Conservation (phyloP, 2,888 invertebrate genomes). For the Nemapogon koenigi region DNA sequence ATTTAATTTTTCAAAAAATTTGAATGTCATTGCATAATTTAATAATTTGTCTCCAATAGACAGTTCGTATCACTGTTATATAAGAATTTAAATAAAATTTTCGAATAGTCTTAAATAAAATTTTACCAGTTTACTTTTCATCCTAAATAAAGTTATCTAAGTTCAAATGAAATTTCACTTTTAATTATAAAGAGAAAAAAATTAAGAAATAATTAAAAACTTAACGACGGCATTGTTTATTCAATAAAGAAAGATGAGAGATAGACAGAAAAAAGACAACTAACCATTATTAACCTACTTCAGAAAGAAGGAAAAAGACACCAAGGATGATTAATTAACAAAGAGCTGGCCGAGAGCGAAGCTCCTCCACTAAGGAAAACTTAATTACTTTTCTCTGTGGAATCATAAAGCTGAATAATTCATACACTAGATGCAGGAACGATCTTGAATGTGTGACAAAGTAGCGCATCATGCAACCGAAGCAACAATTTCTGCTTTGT, state of each 20-base stretch:
- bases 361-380: conserved; percentile 38
- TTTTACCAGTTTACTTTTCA: too few relatives aligned
- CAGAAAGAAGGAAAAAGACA: conserved; percentile 38
- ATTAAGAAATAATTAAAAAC: conserved; percentile 13
- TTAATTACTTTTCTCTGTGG: conserved; percentile 52
- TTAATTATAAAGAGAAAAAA: neutral
- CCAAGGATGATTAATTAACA: conserved; percentile 51
- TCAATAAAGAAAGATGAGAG: conserved; percentile 36
- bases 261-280: conserved; percentile 38
- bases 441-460: conserved; percentile 23
- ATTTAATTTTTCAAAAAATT: too few relatives aligned
- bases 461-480: too few relatives aligned
- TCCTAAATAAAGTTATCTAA: neutral
- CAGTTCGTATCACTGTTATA: too few relatives aligned
- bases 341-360: conserved; percentile 38
- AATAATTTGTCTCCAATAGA: too few relatives aligned
- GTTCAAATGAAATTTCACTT: neutral
- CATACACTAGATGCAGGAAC: conserved; percentile 33
- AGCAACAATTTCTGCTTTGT: too few relatives aligned
- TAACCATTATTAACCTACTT: conserved; percentile 43
- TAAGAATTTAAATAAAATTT: too few relatives aligned
- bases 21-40: too few relatives aligned
- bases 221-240: conserved; percentile 31
- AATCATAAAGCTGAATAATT: conserved; percentile 51
- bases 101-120: too few relatives aligned